phyloP scores from a whole-genome alignment of 2,797 vertebrate species.

The Enteromius fasciolatus region DNA sequence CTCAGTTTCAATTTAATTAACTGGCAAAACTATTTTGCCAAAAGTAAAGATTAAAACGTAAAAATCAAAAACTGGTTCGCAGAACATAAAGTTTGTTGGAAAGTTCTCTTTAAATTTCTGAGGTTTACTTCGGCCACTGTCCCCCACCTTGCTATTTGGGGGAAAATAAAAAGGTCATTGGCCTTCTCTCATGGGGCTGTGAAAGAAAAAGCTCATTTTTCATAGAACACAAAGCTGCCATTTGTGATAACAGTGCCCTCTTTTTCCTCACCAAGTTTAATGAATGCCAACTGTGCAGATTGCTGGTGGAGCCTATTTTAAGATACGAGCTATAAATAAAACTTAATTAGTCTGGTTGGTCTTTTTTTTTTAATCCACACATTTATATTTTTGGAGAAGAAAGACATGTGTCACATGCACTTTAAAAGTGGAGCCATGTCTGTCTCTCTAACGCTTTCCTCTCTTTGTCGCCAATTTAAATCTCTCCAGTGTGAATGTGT shows the following conservation, averaged over 20 bases:
- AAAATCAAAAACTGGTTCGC: neutral
- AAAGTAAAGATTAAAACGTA: neutral
- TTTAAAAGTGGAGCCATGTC: constrained; percentile 11
- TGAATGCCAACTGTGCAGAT: constrained; percentile 66
- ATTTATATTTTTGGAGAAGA: constrained; percentile 63
- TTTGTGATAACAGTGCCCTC: constrained; percentile 79
- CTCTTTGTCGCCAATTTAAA: neutral
- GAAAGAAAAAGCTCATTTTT: constrained; percentile 78
- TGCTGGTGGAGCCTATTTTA: constrained; percentile 69
- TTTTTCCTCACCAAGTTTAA: constrained; percentile 71
- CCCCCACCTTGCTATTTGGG: constrained; percentile 63
- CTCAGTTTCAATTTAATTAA: neutral
- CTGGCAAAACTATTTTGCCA: neutral
- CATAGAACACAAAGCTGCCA: constrained; percentile 74
- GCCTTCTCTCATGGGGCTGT: constrained; percentile 68
- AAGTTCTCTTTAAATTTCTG: neutral
- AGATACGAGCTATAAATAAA: constrained; percentile 74
- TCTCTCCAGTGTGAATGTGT: neutral
- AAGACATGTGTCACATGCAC: constrained; percentile 35
- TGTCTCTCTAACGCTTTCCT: constrained; percentile 20
- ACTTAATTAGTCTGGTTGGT: constrained; percentile 65
- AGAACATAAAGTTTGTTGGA: neutral
- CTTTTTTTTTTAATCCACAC: constrained; percentile 60
- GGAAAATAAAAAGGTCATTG: constrained; percentile 69
- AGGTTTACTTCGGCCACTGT: constrained; percentile 28